Percentiles rank a stretch among this genome's conserved stretches.
Conservation (phyloP, 53 echinoderm and acorn worm genomes). For the Patiria pectinifera region DNA sequence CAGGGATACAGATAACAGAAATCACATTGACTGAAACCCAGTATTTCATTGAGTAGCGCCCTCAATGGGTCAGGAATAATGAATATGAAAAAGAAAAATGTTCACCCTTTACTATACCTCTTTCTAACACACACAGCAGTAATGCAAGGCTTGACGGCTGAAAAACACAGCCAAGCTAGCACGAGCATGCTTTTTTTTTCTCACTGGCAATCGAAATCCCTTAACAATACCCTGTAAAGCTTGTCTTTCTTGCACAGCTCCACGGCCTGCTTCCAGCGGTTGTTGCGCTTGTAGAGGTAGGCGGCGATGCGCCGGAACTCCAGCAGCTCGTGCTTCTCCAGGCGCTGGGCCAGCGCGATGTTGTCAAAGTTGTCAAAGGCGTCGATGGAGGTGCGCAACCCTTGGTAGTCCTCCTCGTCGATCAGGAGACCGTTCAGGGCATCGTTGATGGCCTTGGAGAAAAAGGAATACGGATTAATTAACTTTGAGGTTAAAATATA, state of each 20-base stretch:
- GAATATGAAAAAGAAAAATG: no score
- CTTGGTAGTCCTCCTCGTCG: slow-evolving; percentile 98
- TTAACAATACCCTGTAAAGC: slow-evolving; percentile 89
- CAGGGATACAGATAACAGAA: no score
- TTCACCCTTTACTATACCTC: no score
- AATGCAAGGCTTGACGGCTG: no score
- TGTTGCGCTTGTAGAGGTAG: slow-evolving; percentile 99
- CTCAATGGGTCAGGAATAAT: no score
- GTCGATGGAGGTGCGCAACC: slow-evolving; percentile 95
- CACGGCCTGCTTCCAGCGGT: slow-evolving; percentile 99
- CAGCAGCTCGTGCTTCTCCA: slow-evolving; percentile 99
- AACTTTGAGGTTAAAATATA: not conserved
- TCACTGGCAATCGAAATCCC: no score
- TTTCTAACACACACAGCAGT: no score
- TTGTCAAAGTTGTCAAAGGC: slow-evolving; percentile 99
- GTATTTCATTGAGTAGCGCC: no score
- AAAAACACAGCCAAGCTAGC: no score
- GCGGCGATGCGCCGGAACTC: slow-evolving; percentile 99
- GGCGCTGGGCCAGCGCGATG: slow-evolving; percentile 96
- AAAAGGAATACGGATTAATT: not conserved
- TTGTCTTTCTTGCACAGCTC: slow-evolving; percentile 99
- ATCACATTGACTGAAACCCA: no score
- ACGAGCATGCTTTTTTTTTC: no score
- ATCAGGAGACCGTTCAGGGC: slow-evolving; percentile 95
- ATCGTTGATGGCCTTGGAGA: slow-evolving; percentile 92